Evolutionary conservation across 2,888 invertebrate genomes (phyloP), one percentile per base, ranked within the genome.

Genomic region (Scrobipalpa atriplicella): DNA sequence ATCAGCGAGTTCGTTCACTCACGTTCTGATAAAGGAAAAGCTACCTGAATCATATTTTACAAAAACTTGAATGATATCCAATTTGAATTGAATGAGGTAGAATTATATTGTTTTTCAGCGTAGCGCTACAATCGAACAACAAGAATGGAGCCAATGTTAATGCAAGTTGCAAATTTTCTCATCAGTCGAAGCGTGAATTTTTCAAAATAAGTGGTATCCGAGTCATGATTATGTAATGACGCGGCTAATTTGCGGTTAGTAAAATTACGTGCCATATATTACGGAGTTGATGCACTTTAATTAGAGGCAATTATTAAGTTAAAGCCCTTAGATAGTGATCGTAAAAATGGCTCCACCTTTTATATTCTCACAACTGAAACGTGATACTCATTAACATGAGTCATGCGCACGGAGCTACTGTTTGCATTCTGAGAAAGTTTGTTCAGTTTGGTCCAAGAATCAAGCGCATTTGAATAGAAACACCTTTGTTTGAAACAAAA

Each of bases 301-400:
- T 83, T 83, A 81, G 77, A 78, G 71, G 79, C 78, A 79, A 82
- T 86, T 84, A 86, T 78, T 74, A 80, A 80, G 82, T 81, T 79
- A 80, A 80, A 79, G 79, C 76, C 76, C 77, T 80, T 75, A 78
- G 80, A 83, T 82, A 80, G 75, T 69, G 71, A 79, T 82, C 80
- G 72, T 82, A 83, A 16, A 47, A 47, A 87, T 86, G 80, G 80
- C 79, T 81, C 77, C 70, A 73, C 72, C 70, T 79, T 78, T 78
- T 75, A 78, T 80, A 78, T 80, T 79, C 78, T 70, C 67, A 69
- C 67, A 68, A 63, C 64, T 70, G 63, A 68, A 67, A 67, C 69
- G 67, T 71, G 67, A 67, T 67, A 65, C 65, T 66, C 70, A 72
- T 75, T 71, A 70, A 77, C 74, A 77, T 76, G 75, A 75, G 70